Percentiles rank a stretch among this genome's conserved stretches.
phyloP scores from a whole-genome alignment of 2,888 invertebrate genomes.

The Drosophila vallismaia region DNA sequence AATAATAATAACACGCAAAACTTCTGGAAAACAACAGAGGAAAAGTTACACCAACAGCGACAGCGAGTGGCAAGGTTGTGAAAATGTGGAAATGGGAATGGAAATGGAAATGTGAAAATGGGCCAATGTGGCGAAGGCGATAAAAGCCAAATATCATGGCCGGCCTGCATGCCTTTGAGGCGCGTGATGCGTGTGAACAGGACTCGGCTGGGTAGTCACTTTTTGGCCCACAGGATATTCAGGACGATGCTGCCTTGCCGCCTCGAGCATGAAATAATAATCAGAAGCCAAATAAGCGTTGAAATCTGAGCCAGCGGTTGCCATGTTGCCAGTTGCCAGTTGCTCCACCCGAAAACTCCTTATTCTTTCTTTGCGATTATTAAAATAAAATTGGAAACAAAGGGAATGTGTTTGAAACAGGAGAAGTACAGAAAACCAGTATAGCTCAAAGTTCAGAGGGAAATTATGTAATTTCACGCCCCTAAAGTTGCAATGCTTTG shows the following conservation, averaged over 20 bases:
- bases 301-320: conserved; percentile 66
- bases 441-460: conserved; percentile 17
- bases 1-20: conserved; percentile 67
- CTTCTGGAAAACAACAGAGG: conserved; percentile 30
- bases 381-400: conserved; percentile 74
- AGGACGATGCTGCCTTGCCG: conserved; percentile 7
- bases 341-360: background rate
- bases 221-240: background rate
- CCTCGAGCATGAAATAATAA: conserved; percentile 76
- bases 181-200: conserved; percentile 63
- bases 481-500: conserved; percentile 56
- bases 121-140: conserved; percentile 48
- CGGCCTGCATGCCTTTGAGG: conserved; percentile 68
- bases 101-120: conserved; percentile 23
- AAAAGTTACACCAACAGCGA: conserved; percentile 27
- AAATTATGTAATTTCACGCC: conserved; percentile 70
- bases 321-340: conserved; percentile 19
- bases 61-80: background rate
- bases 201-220: conserved; percentile 28
- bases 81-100: background rate
- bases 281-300: conserved; percentile 75
- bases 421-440: conserved; percentile 1
- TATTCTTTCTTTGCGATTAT: conserved; percentile 50
- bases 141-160: conserved; percentile 73
- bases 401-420: conserved; percentile 23